Evolutionary conservation across 2,113 vertebrate species (phyloP), one percentile per base, ranked within the genome.

Genomic region (Pandion haliaetus): DNA sequence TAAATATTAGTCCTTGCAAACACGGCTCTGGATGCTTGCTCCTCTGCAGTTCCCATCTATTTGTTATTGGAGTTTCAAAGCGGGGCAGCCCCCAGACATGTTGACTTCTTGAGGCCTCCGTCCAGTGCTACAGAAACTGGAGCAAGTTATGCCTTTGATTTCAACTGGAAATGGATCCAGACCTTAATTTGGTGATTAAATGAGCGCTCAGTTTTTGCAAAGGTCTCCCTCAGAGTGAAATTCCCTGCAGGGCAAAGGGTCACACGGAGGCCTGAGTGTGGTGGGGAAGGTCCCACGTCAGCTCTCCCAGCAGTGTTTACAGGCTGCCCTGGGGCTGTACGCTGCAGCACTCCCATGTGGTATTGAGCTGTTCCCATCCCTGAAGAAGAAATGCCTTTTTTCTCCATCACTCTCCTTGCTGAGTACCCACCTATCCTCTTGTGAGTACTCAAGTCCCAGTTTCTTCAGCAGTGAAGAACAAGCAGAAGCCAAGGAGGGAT

Each of bases 1-100:
- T 91, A 91, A 86, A 82, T 80, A 89, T 91, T 86, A 91, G 89
- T 25, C 36, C 91, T 55, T 89, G 77, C 57, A 93, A 84, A 72
- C 77, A 79, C 57, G 72, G 91, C 17, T 63, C 70, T 80, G 71
- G 24, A 4, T 54, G 74, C 28, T 66, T 25, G 50, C 38, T 62
- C 9, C 49, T 63, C 84, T 52, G n/a, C 32, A 25, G n/a, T 62
- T 47, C 36, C 49, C 62, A 24, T 17, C 1, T 12, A 17, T 57
- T 91, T 76, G 61, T 18, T 44, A 3, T 4, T 17, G 65, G 11
- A 16, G 24, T n/a, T 88, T 74, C 34, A 19, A 59, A 85, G 28
- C 1, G 32, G 49, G 38, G n/a, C 47, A 84, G 47, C 6, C 38
- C 40, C 42, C 42, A 57, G 82, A 66, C 24, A 10, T 1, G 7